Percentiles rank a stretch among this genome's conserved stretches.
phyloP scores from a whole-genome alignment of 2,797 vertebrate species.

The Neoniphon sammara region DNA sequence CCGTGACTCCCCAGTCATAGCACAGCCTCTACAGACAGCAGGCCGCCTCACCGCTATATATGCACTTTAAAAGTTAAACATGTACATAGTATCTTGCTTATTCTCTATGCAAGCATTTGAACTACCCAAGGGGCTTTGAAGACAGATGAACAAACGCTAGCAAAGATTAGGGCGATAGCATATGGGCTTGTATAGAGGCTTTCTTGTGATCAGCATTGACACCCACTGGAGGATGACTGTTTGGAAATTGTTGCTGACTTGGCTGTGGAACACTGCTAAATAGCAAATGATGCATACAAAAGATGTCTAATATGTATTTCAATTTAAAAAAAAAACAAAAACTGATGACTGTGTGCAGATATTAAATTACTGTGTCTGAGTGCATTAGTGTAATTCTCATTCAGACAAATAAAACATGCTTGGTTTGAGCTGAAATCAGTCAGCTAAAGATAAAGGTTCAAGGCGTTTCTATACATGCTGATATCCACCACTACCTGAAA shows the following conservation, averaged over 20 bases:
- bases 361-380: background rate
- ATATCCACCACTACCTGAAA: background rate
- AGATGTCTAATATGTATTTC: background rate
- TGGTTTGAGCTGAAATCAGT: background rate
- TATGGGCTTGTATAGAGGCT: background rate
- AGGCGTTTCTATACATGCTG: background rate
- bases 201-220: background rate
- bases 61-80: no score
- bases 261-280: background rate
- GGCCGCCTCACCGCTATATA: background rate
- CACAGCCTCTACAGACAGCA: background rate
- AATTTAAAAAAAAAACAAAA: background rate
- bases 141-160: background rate
- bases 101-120: background rate
- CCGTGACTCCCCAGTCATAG: background rate
- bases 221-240: background rate
- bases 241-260: conserved; percentile 5
- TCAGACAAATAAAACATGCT: background rate
- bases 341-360: no score
- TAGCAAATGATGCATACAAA: background rate
- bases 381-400: background rate
- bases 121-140: background rate
- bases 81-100: no score
- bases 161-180: background rate
- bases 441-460: background rate